phyloP scores from a whole-genome alignment of 2,888 invertebrate genomes.

The Eremobia ochroleuca region DNA sequence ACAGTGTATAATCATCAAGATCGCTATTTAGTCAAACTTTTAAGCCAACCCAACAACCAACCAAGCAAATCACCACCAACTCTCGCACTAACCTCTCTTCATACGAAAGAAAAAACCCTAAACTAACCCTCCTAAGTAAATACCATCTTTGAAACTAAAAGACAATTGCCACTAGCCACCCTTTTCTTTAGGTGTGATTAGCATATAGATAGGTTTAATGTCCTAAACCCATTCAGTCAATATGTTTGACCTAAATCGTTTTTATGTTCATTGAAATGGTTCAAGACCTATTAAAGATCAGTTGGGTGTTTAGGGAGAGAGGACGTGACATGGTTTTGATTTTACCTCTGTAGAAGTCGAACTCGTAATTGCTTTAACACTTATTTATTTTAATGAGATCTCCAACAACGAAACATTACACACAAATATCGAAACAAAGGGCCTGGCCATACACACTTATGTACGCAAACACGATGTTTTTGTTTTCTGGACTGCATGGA shows the following conservation, averaged over 20 bases:
- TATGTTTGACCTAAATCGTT: slow-evolving; percentile 46
- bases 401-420: too few species aligned
- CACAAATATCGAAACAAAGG: too few species aligned
- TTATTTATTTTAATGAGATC: too few species aligned
- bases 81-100: not conserved
- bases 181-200: slow-evolving; percentile 40
- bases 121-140: slow-evolving; percentile 29
- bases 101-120: not conserved
- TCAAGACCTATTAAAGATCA: slow-evolving; percentile 14
- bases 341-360: not conserved
- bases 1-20: not conserved
- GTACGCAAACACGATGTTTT: too few species aligned
- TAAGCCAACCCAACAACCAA: not conserved
- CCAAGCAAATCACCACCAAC: not conserved
- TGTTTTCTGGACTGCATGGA: too few species aligned
- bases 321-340: not conserved
- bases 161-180: slow-evolving; percentile 24
- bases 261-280: slow-evolving; percentile 40
- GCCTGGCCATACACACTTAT: too few species aligned
- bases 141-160: slow-evolving; percentile 19
- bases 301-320: not conserved
- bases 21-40: not conserved
- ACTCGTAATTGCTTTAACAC: too few species aligned
- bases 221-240: slow-evolving; percentile 39
- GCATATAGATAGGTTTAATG: slow-evolving; percentile 55